Evolutionary conservation across 2,113 vertebrate genomes (phyloP), one percentile per base, ranked within the genome.

Genomic region (Gnathonemus longibarbis): DNA sequence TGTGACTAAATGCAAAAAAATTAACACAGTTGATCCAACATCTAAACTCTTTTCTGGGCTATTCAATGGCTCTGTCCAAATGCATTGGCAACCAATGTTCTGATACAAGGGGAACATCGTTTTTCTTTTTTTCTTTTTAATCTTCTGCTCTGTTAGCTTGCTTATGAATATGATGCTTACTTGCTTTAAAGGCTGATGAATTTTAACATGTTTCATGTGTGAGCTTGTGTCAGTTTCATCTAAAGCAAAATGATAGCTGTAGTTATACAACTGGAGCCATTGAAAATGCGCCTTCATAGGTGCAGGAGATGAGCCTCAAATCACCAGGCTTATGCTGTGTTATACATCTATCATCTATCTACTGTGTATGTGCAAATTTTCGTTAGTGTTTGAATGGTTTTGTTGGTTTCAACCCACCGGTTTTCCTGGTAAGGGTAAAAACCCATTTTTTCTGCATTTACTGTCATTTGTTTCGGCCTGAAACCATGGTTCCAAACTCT

Each of bases 401-500:
- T 80, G 19, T 15, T 80, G 74, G 5, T 35, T 77, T 39, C 31
- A 7, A 39, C 31, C 35, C 31, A 74, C n/a, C 2, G 31, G 1
- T 39, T 35, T 5, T 77, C 15, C 3, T 48, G 42, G 83, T 45
- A 19, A 48, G 19, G 7, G 83, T 80, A 80, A 80, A 84, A 24
- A 48, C 3, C 2, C 15, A 10, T 9, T 48, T 21, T 84, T 42
- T 48, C 24, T 48, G 13, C 17, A 48, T 48, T 84, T 84, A 27
- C n/a, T 31, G n/a, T 84, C 35, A 62, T 89, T 92, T 62, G 93
- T 83, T 91, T 91, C 7, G 2, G 93, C 97, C 98, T 0, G 98
- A 98, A 92, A 99, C 97, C 95, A 99, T 91, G 39, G 96, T 93
- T 0, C 98, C 98, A 94, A 99, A 95, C 94, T 99, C 98, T 92